Evolutionary conservation across 2,797 vertebrate genomes (phyloP).

Genomic region (Tadarida brasiliensis): DNA sequence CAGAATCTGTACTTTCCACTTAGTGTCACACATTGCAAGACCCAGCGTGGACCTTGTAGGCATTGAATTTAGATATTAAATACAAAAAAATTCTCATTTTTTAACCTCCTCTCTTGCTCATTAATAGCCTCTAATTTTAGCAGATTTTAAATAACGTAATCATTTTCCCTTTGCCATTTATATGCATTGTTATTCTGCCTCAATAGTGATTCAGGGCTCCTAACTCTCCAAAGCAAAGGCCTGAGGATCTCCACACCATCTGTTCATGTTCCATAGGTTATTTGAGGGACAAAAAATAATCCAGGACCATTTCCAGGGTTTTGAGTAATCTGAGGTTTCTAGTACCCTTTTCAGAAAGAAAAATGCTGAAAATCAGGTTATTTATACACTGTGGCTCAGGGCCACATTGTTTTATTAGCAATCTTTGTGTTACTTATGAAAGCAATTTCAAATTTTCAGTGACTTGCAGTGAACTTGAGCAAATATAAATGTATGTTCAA

Average conservation of each 20-base stretch:
- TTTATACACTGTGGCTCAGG: neutral
- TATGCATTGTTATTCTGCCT: neutral
- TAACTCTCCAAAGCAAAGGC: neutral
- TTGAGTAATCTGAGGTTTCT: conserved; percentile 26
- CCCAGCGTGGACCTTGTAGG: neutral
- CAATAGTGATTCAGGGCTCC: neutral
- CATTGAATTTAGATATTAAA: neutral
- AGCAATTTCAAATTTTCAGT: neutral
- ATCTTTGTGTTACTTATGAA: neutral
- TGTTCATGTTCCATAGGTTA: neutral
- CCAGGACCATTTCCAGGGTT: neutral
- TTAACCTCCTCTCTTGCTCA: neutral
- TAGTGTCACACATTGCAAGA: neutral
- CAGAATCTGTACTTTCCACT: neutral
- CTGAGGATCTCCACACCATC: neutral
- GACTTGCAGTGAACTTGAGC: neutral
- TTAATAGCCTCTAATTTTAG: neutral
- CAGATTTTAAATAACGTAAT: neutral
- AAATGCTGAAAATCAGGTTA: neutral
- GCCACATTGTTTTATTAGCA: neutral
- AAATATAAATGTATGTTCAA: conserved; percentile 38
- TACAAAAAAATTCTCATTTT: neutral
- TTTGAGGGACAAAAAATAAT: neutral
- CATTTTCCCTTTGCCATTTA: neutral
- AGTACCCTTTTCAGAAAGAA: neutral